A percentile compares a stretch with the other conserved stretches of the same genome.
Evolutionary conservation across 2,113 vertebrate genomes (phyloP).

Genomic region (Naja naja): DNA sequence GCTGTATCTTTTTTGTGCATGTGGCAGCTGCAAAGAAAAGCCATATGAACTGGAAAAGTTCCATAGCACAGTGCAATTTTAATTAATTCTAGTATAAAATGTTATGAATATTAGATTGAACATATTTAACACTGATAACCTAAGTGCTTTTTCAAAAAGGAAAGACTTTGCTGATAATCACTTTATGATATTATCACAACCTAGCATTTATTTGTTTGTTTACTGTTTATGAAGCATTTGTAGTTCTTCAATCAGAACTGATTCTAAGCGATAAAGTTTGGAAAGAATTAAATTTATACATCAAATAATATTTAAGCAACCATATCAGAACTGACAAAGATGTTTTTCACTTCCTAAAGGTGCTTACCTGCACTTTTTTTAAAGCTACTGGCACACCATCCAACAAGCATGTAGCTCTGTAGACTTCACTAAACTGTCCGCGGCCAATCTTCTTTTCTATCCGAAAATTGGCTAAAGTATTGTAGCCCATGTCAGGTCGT

Average conservation of each 20-base stretch:
- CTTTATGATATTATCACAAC: neutral
- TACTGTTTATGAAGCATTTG: neutral
- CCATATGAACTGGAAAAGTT: neutral
- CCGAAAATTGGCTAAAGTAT: constrained; percentile 90
- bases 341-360: neutral
- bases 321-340: neutral
- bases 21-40: neutral
- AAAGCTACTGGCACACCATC: constrained; percentile 92
- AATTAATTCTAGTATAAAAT: neutral
- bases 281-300: neutral
- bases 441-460: constrained; percentile 97
- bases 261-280: neutral
- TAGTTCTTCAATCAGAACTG: neutral
- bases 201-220: neutral
- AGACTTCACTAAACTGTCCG: constrained; percentile 98
- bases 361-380: constrained; percentile 95
- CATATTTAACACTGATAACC: neutral
- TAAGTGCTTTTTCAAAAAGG: neutral
- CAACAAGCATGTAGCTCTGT: constrained; percentile 87
- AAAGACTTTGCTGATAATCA: neutral
- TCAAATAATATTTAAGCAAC: neutral
- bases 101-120: neutral
- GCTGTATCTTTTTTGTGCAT: neutral
- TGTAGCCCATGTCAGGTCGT: constrained; percentile 92
- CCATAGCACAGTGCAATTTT: neutral